phyloP scores from a whole-genome alignment of 2,888 invertebrate species.

The Macroteleia sp. region DNA sequence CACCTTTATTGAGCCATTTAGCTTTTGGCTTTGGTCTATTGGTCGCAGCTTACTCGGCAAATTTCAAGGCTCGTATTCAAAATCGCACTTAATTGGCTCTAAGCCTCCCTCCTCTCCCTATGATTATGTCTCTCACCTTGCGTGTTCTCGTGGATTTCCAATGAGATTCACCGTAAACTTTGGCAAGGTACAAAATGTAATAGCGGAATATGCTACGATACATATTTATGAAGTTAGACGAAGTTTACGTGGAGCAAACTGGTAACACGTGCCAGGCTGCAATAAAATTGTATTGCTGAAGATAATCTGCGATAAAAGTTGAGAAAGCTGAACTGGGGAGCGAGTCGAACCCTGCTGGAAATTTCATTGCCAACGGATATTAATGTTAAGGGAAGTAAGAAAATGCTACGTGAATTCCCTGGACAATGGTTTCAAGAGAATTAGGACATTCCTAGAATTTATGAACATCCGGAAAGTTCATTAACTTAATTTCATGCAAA shows the following conservation, averaged over 20 bases:
- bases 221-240: constrained; percentile 27
- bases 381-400: not conserved
- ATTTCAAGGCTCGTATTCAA: constrained; percentile 32
- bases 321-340: not conserved
- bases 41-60: constrained; percentile 46
- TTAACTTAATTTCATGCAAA: no score
- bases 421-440: no score
- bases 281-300: constrained; percentile 8
- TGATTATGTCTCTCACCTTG: not conserved
- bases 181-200: not conserved
- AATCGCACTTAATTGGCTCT: constrained; percentile 8
- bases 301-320: constrained; percentile 25
- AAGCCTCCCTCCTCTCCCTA: not conserved
- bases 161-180: constrained; percentile 2
- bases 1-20: constrained; percentile 23
- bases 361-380: constrained; percentile 15
- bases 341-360: not conserved
- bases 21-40: constrained; percentile 44
- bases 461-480: no score
- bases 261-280: constrained; percentile 19
- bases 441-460: no score
- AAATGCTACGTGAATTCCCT: no score
- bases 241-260: constrained; percentile 15
- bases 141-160: not conserved
- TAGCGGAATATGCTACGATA: constrained; percentile 1